Base-by-base conservation (phyloP, 2,888 invertebrate species). In the Agonopterix subpropinquella region DNA sequence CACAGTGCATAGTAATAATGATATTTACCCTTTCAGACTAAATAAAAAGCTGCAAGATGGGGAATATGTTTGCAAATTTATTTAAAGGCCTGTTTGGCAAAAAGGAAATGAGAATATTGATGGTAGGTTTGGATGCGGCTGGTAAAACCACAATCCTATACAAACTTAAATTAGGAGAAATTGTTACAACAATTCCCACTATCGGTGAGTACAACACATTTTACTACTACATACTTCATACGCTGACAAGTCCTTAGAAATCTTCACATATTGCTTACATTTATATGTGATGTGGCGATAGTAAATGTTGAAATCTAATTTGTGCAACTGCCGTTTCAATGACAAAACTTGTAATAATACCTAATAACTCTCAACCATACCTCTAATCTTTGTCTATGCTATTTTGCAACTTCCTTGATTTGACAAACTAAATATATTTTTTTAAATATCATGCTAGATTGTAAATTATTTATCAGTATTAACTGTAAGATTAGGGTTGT, bases 71-170 rank as follows among this genome's bases (percentile, higher is more conserved):
- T 90, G 94, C 96, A 77, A 96, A 95, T 90, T 92, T 99, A 89
- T 99, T 99, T 91, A 97, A 97, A 93, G 96, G 98, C 92, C 96
- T 99, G 70, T 99, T 99, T 90, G 99, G 99, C 91, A 99, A 99
- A 91, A 99, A 98, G 86, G 98, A 99, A 92, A 99, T 99, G 99
- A 95, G 99, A 92, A 98, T 99, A 93, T 92, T 99, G 90, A 99
- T 99, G 98, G 98, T 98, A 70, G 98, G 98, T 83, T 92, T 98
- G 82, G 98, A 99, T 92, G 98, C 98, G 78, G 99, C 99, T 91
- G 99, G 99, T 92, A 99, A 99, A 94, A 99, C 99, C 80, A 99
- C 98, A 90, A 99, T 99, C 91, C 92, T 99, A 90, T 98, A 98
- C 93, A 99, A 99, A 94, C 94, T 99, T 87, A 99, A 99, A 93